Percentiles rank a stretch among this genome's conserved stretches.
phyloP scores from a whole-genome alignment of 2,888 invertebrate genomes.

The Cephus pulcher region DNA sequence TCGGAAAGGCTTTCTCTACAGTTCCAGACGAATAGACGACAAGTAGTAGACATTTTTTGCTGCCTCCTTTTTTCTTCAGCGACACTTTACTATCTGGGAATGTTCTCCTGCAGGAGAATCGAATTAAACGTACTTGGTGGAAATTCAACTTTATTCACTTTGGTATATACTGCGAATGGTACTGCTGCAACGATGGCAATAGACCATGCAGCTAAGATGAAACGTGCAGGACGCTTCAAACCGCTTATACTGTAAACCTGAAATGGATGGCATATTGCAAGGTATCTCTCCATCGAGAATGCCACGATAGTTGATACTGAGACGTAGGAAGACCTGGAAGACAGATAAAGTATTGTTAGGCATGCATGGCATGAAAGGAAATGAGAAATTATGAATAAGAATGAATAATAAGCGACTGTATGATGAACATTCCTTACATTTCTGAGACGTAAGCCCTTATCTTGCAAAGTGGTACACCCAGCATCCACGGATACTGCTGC shows the following conservation, averaged over 20 bases:
- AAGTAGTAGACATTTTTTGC: too few relatives aligned
- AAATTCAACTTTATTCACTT: conserved; percentile 79
- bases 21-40: too few relatives aligned
- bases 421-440: conserved; percentile 74
- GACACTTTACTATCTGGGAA: too few relatives aligned
- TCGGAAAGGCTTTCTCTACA: too few relatives aligned
- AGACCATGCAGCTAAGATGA: conserved; percentile 83
- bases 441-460: conserved; percentile 85
- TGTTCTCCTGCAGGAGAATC: neutral
- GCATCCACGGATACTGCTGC: conserved; percentile 89
- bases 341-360: conserved; percentile 13
- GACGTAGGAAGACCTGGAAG: conserved; percentile 85
- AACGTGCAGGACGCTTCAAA: conserved; percentile 81
- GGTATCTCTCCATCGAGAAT: conserved; percentile 90
- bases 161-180: conserved; percentile 82
- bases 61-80: too few relatives aligned
- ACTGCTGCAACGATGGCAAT: conserved; percentile 80
- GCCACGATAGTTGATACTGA: conserved; percentile 93
- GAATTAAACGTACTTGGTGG: conserved; percentile 70
- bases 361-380: neutral
- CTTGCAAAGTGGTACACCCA: conserved; percentile 86
- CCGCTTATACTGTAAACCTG: conserved; percentile 86
- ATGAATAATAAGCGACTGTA: neutral
- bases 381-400: neutral
- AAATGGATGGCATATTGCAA: conserved; percentile 92